Percentiles rank a stretch among this genome's conserved stretches.
Conservation (phyloP, 1,140 invertebrate species). For the Drosophila ambigua region DNA sequence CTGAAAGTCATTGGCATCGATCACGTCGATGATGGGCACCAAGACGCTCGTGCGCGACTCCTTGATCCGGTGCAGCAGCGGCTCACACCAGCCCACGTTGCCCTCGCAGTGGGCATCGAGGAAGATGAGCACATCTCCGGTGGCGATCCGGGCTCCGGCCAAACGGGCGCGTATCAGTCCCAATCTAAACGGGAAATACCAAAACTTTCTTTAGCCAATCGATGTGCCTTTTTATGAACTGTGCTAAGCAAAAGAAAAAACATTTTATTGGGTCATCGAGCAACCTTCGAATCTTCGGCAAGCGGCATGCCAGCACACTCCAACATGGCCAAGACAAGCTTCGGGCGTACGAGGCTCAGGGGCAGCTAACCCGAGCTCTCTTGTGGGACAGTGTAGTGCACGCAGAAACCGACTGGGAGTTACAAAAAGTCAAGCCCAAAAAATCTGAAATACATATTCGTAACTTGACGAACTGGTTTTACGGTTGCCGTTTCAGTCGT, state of each 20-base stretch:
- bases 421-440: slow-evolving; percentile 37
- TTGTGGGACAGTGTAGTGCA: slow-evolving; percentile 39
- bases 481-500: slow-evolving; percentile 32
- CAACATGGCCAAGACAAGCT: slow-evolving; percentile 41
- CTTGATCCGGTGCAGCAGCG: slow-evolving; percentile 92
- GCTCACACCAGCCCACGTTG: slow-evolving; percentile 93
- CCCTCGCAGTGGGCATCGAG: slow-evolving; percentile 98
- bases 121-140: slow-evolving; percentile 94
- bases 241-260: slow-evolving; percentile 24
- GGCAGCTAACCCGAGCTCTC: slow-evolving; percentile 1
- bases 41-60: slow-evolving; percentile 91
- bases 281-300: slow-evolving; percentile 53
- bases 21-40: slow-evolving; percentile 96
- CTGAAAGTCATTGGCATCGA: slow-evolving; percentile 93
- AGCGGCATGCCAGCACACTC: slow-evolving; percentile 47
- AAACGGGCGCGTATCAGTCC: slow-evolving; percentile 94
- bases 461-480: slow-evolving; percentile 80
- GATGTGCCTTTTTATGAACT: slow-evolving; percentile 15
- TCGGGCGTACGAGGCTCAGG: neutral
- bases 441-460: slow-evolving; percentile 56
- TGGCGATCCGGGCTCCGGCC: slow-evolving; percentile 90
- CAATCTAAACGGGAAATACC: slow-evolving; percentile 83
- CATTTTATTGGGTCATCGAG: slow-evolving; percentile 72
- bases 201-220: slow-evolving; percentile 74
- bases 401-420: slow-evolving; percentile 38